These are phyloP conservation scores for Caracal caracal DNA, from an alignment of 2,113 vertebrate species.

Conservation along the genomic window DNA sequence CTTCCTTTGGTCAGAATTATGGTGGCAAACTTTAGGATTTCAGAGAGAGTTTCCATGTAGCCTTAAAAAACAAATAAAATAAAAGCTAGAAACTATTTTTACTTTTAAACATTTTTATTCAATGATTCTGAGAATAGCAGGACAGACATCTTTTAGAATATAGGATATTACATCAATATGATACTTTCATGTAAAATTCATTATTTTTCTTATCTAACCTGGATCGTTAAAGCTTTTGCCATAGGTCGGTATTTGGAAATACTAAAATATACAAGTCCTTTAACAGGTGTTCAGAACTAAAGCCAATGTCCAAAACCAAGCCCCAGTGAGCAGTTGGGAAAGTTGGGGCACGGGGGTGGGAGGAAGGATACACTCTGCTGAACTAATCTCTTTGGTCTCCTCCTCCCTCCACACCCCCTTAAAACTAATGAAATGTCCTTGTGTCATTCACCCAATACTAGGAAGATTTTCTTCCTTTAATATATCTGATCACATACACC, in stretches of 20 bases:
- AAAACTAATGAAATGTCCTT: background rate
- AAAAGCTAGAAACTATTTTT: background rate
- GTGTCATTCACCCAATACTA: too few species aligned
- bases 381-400: background rate
- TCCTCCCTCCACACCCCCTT: rapidly evolving
- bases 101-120: background rate
- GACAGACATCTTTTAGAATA: background rate
- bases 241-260: background rate
- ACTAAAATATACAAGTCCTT: background rate
- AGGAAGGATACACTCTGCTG: background rate
- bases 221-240: background rate
- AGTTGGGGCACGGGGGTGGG: background rate
- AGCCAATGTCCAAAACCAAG: background rate
- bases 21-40: background rate
- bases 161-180: background rate
- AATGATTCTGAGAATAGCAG: background rate
- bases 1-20: background rate
- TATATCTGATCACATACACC: background rate
- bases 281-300: background rate
- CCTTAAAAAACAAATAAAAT: background rate
- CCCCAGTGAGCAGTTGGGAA: background rate
- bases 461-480: background rate
- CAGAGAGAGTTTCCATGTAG: background rate
- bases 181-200: background rate
- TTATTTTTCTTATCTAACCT: slow-evolving; percentile 17